Conservation (phyloP, 2,113 vertebrate genomes). For the Turnix velox region DNA sequence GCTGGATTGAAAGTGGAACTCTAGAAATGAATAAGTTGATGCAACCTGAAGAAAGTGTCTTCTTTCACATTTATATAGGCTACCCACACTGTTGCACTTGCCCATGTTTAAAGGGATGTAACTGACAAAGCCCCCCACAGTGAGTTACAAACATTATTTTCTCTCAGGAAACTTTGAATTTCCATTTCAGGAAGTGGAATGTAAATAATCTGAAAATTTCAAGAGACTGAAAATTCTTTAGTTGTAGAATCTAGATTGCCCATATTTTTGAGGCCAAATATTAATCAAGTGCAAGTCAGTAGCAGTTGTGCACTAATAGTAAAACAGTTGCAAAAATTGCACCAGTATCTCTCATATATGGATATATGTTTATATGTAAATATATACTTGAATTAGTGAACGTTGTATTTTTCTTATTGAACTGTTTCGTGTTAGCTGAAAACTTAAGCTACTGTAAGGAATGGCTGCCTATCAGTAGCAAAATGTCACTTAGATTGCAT, state of each 20-base stretch:
- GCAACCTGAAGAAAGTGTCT: not conserved
- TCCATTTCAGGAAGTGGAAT: conserved; percentile 23
- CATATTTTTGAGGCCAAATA: not conserved
- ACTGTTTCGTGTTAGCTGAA: not conserved
- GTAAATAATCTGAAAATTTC: conserved; percentile 15
- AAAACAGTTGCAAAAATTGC: not conserved
- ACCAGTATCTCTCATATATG: not conserved
- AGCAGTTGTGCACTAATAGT: not conserved
- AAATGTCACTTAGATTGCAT: not conserved
- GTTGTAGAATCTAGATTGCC: not conserved
- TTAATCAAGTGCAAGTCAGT: not conserved
- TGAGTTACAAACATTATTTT: conserved; percentile 23
- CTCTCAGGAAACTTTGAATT: not conserved
- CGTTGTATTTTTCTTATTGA: not conserved
- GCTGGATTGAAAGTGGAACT: not conserved
- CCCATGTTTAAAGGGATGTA: not conserved
- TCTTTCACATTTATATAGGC: not conserved
- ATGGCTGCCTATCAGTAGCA: not conserved
- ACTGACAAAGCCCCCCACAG: not conserved
- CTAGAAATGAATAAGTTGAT: not conserved
- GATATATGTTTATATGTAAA: too few species aligned
- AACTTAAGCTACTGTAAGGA: not conserved
- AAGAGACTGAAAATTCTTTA: not conserved
- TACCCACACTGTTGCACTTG: not conserved
- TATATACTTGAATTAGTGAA: not conserved